Base-by-base conservation (phyloP, 1,140 invertebrate species). In the Drosophila cardini region DNA sequence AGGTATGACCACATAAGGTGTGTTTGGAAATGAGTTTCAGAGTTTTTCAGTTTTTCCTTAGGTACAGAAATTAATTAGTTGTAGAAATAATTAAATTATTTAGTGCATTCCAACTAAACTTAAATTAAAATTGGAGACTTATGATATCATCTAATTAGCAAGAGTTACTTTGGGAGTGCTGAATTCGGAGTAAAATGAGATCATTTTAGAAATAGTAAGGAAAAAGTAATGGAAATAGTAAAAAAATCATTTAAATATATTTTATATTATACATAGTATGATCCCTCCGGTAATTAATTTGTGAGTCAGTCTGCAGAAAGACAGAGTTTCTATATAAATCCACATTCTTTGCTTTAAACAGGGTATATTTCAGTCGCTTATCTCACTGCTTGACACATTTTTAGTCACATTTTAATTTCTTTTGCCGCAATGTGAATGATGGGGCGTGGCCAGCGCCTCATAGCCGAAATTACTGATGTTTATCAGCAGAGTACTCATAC, bases 401-500 rank as follows among this genome's bases (percentile, higher is more conserved):
- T 69, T 58, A 34, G 21, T 43, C 26, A 57, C 60, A 73, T 73
- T 74, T 70, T 87, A 86, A 76, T 73, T 72, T 79, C 6, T 76
- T 74, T 72, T 67, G 75, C 67, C 83, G 82, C 82, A 85, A 76
- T 81, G 26, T 48, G 68, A 72, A 60, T 73, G 73, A 21, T 18
- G 62, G 65, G 83, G 79, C 76, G 79, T 83, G 62, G 46, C 64
- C 9, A 21, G 40, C 38, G 64, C 30, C 67, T 68, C 65, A 55
- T 65, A 61, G 52, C 64, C 62, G 16, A 87, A 86, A 86, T 87
- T 87, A 87, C 83, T 80, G 84, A 87, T 87, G 76, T 78, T 77
- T 89, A 87, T 87, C 83, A 89, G 80, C 15, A 72, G 78, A 71
- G 68, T 45, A 50, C 81, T 69, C 9, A 68, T 21, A 56, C 38